Percentiles rank a stretch among this genome's conserved stretches.
Conservation (phyloP, 2,113 vertebrate species). For the Nasalis larvatus region DNA sequence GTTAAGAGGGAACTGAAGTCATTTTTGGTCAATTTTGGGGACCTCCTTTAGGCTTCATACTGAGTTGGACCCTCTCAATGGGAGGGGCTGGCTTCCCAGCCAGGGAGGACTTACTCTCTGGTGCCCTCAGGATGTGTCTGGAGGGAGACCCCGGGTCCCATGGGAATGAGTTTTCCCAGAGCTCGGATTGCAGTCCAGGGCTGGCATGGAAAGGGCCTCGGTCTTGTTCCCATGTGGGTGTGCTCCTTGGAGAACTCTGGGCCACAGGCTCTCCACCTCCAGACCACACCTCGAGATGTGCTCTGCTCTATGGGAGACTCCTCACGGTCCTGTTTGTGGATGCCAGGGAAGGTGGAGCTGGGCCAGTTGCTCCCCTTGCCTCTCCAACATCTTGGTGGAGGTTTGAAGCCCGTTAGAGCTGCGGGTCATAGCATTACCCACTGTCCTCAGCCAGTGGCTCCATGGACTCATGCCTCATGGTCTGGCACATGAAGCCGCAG, state of each 20-base stretch:
- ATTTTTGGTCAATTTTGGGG: background rate
- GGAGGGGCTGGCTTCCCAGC: background rate
- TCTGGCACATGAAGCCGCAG: slow-evolving; percentile 96
- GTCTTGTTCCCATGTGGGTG: background rate
- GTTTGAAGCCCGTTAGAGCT: background rate
- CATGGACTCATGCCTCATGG: slow-evolving; percentile 94
- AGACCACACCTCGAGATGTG: background rate
- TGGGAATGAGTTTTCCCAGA: background rate
- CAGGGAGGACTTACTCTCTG: background rate
- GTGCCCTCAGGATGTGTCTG: background rate
- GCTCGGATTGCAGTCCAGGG: background rate
- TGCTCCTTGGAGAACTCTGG: background rate
- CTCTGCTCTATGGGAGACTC: background rate
- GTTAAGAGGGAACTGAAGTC: background rate
- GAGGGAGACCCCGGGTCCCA: background rate
- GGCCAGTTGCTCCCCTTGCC: background rate
- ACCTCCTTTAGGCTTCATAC: background rate
- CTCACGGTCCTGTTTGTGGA: background rate
- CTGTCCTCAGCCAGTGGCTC: slow-evolving; percentile 91
- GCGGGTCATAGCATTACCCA: background rate
- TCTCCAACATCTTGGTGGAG: background rate
- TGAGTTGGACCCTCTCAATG: background rate
- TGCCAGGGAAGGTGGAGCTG: background rate
- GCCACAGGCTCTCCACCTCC: background rate
- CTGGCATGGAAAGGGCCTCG: background rate